A percentile compares a stretch with the other conserved stretches of the same genome.
These are phyloP conservation scores for Onychomys torridus DNA, from an alignment of 2,797 vertebrate genomes.

Conservation along the genomic window DNA sequence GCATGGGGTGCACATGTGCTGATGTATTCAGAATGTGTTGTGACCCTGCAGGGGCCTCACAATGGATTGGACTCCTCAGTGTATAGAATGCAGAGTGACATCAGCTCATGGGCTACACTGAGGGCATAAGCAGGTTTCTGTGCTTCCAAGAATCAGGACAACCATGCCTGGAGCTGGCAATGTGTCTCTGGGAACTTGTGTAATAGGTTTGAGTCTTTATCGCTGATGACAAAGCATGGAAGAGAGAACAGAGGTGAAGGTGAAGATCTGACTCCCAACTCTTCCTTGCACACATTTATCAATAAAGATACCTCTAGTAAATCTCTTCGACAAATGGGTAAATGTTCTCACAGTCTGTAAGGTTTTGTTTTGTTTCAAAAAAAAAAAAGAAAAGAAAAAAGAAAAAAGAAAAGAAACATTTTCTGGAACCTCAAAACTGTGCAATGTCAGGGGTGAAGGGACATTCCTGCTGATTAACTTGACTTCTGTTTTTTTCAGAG, in stretches of 20 bases:
- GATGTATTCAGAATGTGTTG: neutral
- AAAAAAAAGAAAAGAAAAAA: neutral
- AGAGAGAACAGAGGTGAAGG: neutral
- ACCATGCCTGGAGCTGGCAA: neutral
- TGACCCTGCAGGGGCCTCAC: neutral
- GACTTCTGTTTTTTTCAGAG: slow-evolving; percentile 1
- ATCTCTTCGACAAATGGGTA: neutral
- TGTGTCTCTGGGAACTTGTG: neutral
- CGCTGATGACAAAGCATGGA: slow-evolving; percentile 5
- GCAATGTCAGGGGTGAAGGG: slow-evolving; percentile 47
- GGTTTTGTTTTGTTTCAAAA: neutral
- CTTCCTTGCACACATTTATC: neutral
- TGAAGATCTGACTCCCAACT: neutral
- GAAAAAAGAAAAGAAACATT: neutral
- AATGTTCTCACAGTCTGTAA: neutral
- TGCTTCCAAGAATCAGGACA: neutral
- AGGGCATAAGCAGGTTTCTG: neutral
- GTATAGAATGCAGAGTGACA: neutral
- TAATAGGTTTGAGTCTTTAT: neutral
- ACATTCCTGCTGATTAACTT: neutral
- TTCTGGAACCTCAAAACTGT: slow-evolving; percentile 58
- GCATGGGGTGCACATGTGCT: fast-evolving
- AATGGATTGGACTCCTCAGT: fast-evolving
- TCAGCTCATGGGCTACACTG: neutral
- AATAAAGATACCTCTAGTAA: neutral